Percentiles rank a stretch among this genome's conserved stretches.
phyloP scores from a whole-genome alignment of 1,140 invertebrate genomes.

The Lordiphosa stackelbergi region DNA sequence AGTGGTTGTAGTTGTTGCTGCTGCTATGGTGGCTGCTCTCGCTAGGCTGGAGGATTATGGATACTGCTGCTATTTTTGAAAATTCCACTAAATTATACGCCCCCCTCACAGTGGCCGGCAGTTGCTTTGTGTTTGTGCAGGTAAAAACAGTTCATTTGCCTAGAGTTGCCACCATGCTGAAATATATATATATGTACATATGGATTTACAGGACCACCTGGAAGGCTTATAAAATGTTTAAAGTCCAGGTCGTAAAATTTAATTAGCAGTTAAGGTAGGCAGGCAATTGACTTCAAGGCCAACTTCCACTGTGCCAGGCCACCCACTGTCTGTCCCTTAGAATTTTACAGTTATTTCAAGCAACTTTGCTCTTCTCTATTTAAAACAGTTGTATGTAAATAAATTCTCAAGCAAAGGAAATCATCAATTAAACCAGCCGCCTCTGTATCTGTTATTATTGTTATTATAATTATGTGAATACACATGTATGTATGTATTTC shows the following conservation, averaged over 20 bases:
- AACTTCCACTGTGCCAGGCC: constrained; percentile 3
- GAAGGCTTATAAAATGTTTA: constrained; percentile 42
- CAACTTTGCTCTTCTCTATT: constrained; percentile 17
- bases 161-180: constrained; percentile 53
- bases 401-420: constrained; percentile 48
- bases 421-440: constrained; percentile 60
- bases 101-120: constrained; percentile 11
- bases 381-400: constrained; percentile 62
- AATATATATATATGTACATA: background rate
- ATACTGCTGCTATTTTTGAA: constrained; percentile 63
- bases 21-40: constrained; percentile 14
- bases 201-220: constrained; percentile 48
- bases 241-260: constrained; percentile 34
- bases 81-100: constrained; percentile 73
- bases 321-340: background rate
- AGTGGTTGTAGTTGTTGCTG: constrained; percentile 27
- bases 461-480: constrained; percentile 55
- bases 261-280: background rate
- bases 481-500: constrained; percentile 11
- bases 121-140: constrained; percentile 30
- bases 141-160: constrained; percentile 71
- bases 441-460: constrained; percentile 33
- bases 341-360: constrained; percentile 27
- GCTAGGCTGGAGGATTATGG: constrained; percentile 36
- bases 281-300: constrained; percentile 37